Evolutionary conservation across 2,113 vertebrate species (phyloP).

Genomic region (Trinectes maculatus): DNA sequence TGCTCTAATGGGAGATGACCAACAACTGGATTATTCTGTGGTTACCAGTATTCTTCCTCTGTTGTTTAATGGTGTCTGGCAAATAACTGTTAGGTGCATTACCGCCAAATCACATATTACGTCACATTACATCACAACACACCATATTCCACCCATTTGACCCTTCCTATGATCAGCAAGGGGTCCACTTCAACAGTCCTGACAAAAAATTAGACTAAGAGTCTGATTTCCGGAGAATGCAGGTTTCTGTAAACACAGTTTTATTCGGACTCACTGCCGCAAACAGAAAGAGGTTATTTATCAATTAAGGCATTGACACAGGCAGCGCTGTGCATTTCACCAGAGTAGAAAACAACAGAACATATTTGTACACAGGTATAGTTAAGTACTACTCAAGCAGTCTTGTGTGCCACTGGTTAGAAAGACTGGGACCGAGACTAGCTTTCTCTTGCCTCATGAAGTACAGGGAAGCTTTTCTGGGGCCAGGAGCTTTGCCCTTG

Average conservation of each 20-base stretch:
- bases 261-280: constrained; percentile 57
- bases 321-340: constrained; percentile 59
- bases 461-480: constrained; percentile 23
- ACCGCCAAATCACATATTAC: too few species aligned
- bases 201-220: constrained; percentile 11
- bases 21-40: constrained; percentile 11
- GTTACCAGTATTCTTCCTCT: constrained; percentile 16
- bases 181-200: background rate
- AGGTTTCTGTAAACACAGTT: constrained; percentile 51
- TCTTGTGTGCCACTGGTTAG: constrained; percentile 58
- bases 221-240: constrained; percentile 18
- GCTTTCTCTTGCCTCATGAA: constrained; percentile 43
- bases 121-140: too few species aligned
- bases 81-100: too few species aligned
- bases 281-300: constrained; percentile 49
- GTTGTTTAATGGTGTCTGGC: too few species aligned
- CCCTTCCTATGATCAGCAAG: too few species aligned
- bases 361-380: constrained; percentile 74
- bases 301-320: constrained; percentile 76
- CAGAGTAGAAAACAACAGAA: constrained; percentile 68
- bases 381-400: constrained; percentile 71
- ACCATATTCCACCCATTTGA: too few species aligned
- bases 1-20: constrained; percentile 15
- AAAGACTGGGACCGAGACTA: constrained; percentile 32
- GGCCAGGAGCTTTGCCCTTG: constrained; percentile 39